Evolutionary conservation across 2,797 vertebrate species (phyloP).

Genomic region (Chaetodon trifasciatus): DNA sequence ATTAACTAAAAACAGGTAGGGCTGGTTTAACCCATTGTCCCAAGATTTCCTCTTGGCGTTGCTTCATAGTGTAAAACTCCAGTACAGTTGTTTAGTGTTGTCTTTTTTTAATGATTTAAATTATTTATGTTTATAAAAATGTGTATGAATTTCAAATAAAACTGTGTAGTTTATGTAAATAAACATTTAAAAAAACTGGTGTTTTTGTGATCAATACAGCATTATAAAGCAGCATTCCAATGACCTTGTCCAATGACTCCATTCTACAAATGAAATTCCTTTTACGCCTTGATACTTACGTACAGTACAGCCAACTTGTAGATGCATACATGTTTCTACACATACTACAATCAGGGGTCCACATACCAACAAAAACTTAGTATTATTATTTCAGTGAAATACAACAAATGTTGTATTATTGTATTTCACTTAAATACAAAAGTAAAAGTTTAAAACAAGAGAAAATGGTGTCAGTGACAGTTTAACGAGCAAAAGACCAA

Average conservation of each 20-base stretch:
- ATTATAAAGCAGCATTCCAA: neutral
- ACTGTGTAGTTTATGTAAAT: constrained; percentile 73
- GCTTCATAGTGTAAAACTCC: constrained; percentile 75
- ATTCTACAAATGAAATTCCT: neutral
- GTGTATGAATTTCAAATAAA: constrained; percentile 64
- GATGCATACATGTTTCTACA: neutral
- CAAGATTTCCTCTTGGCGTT: constrained; percentile 38
- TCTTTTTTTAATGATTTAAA: constrained; percentile 73
- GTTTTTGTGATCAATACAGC: neutral
- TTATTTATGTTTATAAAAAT: constrained; percentile 77
- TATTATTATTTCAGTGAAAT: no score
- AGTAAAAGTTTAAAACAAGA: no score
- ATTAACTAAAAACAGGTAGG: constrained; percentile 50
- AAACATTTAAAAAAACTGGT: constrained; percentile 69
- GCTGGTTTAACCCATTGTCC: constrained; percentile 53
- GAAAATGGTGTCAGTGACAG: no score
- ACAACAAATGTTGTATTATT: no score
- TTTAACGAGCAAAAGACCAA: no score
- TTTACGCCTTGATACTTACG: neutral
- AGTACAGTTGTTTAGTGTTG: constrained; percentile 39
- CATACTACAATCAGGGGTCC: neutral
- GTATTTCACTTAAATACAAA: no score
- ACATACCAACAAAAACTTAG: neutral
- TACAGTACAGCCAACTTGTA: neutral
- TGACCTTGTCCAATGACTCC: neutral